Base-by-base conservation (phyloP, 2,797 vertebrate species). In the Numenius phaeopus region DNA sequence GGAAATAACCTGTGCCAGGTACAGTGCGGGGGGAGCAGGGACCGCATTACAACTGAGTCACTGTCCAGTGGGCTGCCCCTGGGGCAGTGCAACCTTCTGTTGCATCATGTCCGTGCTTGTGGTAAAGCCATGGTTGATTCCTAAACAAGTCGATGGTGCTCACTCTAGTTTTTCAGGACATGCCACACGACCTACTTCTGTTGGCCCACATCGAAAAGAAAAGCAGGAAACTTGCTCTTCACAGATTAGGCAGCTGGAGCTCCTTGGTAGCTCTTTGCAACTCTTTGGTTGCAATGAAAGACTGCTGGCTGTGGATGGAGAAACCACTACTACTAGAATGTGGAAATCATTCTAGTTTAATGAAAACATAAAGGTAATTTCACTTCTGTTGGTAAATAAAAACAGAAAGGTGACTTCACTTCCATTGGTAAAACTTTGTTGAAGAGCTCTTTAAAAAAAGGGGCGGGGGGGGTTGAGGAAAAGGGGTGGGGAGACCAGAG, bases 161-260 rank as follows among this genome's bases (percentile, higher is more conserved):
- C 22, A 7, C 7, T 39, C 34, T 19, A 66, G 13, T 18, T 27
- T 27, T 52, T 52, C 26, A 27, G 50, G 50, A 52, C 50, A 52
- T 49, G 47, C 13, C 34, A 20, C 0, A 0, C n/a, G 55, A 71
- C 9, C 11, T 42, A 29, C 4, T 4, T 4, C 5, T 3, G 0
- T 5, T 46, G 34, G 7, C 14, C 18, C 15, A 20, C 14, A 30
- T 16, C 29, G 49, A 64, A 86, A 49, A 14, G 7, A 49, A 64
- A 88, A 59, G 1, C 7, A 34, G 10, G 24, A 21, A 92, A 40
- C 12, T 73, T 87, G 39, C 8, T 66, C 11, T 78, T 83, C 42
- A 24, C 21, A 69, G n/a, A 30, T 77, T 24, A 61, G 42, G 11
- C 42, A 70, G 27, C 20, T 70, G 87, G 69, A 80, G 22, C 8